Percentiles rank a stretch among this genome's conserved stretches.
These are phyloP conservation scores for Apostichopus japonicus DNA, from an alignment of 35 echinoderm and acorn worm species.

Conservation along the genomic window DNA sequence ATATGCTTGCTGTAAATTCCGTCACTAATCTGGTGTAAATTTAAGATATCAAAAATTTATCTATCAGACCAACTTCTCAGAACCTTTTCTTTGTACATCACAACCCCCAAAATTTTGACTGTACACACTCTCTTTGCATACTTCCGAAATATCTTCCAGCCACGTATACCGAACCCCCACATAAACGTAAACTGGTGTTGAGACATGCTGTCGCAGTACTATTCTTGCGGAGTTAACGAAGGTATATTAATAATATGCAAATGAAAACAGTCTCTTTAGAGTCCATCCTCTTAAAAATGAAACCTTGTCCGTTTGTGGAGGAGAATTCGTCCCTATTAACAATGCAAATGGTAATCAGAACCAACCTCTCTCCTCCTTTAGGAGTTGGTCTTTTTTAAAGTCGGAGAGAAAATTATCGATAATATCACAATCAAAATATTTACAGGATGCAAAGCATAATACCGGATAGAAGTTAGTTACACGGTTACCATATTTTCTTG, in stretches of 20 bases:
- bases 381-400: too few species aligned
- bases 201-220: neutral
- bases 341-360: slow-evolving; percentile 34
- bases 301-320: neutral
- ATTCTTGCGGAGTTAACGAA: neutral
- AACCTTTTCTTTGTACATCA: neutral
- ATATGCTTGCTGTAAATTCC: too few species aligned
- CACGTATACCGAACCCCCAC: too few species aligned
- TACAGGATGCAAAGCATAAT: neutral
- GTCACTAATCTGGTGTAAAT: too few species aligned
- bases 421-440: neutral
- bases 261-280: neutral
- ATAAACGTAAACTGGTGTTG: neutral
- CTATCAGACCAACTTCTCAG: neutral
- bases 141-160: too few species aligned
- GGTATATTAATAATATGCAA: slow-evolving; percentile 17
- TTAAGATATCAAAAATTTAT: too few species aligned
- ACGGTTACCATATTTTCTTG: neutral
- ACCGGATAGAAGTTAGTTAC: neutral
- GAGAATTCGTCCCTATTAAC: neutral
- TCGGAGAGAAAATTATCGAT: neutral
- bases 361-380: neutral
- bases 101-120: neutral
- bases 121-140: too few species aligned
- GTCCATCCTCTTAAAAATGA: neutral